Evolutionary conservation across 2,797 vertebrate genomes (phyloP).

Genomic region (Neoniphon sammara): DNA sequence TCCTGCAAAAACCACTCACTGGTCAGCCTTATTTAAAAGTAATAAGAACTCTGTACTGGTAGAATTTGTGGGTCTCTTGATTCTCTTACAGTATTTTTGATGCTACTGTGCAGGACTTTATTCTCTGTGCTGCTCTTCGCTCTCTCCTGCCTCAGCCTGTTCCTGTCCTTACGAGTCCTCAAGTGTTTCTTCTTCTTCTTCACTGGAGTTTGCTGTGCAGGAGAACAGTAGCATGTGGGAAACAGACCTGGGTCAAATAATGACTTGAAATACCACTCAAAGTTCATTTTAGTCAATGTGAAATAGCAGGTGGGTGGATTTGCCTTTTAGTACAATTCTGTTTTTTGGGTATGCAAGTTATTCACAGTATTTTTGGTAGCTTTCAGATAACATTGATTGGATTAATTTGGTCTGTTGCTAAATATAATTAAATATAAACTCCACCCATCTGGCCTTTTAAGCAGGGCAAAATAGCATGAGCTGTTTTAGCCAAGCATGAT

Average conservation of each 20-base stretch:
- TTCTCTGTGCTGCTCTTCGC: conserved; percentile 35
- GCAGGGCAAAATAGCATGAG: no score
- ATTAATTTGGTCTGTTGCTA: no score
- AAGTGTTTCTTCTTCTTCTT: conserved; percentile 79
- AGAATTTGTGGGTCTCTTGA: background rate
- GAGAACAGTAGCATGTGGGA: background rate
- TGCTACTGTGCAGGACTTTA: conserved; percentile 45
- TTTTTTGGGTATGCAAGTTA: no score
- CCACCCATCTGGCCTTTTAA: no score
- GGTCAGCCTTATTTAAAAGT: conserved; percentile 7
- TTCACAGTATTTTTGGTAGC: no score
- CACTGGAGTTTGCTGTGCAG: conserved; percentile 55
- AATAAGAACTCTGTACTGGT: background rate
- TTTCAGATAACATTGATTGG: no score
- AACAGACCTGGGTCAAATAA: background rate
- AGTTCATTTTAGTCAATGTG: no score
- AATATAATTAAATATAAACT: no score
- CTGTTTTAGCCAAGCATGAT: no score
- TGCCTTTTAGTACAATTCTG: no score
- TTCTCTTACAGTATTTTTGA: conserved; percentile 41
- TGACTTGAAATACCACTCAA: no score
- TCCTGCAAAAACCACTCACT: conserved; percentile 60
- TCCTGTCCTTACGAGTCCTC: conserved; percentile 83
- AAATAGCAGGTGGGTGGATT: no score
- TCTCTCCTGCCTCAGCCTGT: conserved; percentile 66